Evolutionary conservation across 2,797 vertebrate species (phyloP).

Genomic region (Poeciliopsis turneri): DNA sequence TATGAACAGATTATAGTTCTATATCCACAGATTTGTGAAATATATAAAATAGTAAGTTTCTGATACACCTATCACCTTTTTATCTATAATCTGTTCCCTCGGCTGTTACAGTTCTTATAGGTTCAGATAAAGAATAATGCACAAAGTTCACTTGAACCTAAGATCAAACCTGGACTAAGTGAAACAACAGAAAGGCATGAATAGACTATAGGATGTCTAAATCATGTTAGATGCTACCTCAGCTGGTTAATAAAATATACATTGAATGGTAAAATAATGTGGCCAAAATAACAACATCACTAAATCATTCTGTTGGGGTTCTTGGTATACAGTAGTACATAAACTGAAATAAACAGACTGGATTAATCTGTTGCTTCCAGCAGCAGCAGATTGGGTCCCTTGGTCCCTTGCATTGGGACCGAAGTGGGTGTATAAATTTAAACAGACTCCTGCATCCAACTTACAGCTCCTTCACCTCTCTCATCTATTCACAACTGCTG

Average conservation of each 20-base stretch:
- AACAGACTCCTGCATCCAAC: conserved; percentile 18
- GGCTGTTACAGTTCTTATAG: background rate
- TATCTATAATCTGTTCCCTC: background rate
- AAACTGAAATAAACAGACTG: background rate
- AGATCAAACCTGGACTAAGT: background rate
- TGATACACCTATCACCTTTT: background rate
- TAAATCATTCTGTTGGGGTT: background rate
- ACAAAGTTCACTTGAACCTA: background rate
- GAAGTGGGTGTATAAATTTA: background rate
- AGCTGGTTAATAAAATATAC: conserved; percentile 40
- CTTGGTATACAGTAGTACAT: background rate
- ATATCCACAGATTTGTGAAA: background rate
- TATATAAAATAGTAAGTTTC: background rate
- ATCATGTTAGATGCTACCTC: background rate
- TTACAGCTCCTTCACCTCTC: conserved; percentile 27
- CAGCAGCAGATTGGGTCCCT: no score
- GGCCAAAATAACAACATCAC: conserved; percentile 2
- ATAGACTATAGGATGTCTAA: background rate
- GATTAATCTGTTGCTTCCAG: background rate
- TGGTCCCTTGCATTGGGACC: background rate
- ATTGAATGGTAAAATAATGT: conserved; percentile 37
- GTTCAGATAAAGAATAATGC: background rate
- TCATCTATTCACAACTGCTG: conserved; percentile 37
- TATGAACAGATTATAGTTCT: conserved; percentile 7
- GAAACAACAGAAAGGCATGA: background rate